Evolutionary conservation across 1,140 invertebrate genomes (phyloP).

Genomic region (Drosophila bifasciata): DNA sequence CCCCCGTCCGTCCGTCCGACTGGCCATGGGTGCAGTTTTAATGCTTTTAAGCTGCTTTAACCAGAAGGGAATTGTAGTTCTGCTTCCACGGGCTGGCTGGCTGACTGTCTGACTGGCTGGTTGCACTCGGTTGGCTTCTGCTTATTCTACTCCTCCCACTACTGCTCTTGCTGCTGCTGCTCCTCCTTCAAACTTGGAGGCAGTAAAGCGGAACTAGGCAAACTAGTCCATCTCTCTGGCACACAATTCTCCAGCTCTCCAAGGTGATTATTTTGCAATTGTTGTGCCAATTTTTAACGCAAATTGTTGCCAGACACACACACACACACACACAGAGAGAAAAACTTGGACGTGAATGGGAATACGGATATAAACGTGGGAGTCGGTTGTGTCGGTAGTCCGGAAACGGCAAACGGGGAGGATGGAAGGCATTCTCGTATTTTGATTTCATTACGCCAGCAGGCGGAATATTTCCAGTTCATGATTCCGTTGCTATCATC

Average conservation of each 20-base stretch:
- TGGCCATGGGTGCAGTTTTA: slow-evolving; percentile 29
- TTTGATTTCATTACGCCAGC: slow-evolving; percentile 68
- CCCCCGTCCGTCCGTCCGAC: neutral
- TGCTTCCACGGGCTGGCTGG: neutral
- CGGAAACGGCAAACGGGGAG: slow-evolving; percentile 4
- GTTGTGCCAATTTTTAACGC: slow-evolving; percentile 63
- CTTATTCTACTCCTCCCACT: no score
- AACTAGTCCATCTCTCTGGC: slow-evolving; percentile 34
- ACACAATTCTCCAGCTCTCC: slow-evolving; percentile 46
- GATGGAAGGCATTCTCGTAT: slow-evolving; percentile 38
- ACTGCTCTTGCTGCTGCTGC: neutral
- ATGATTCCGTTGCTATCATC: slow-evolving; percentile 23
- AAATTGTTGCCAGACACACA: slow-evolving; percentile 42
- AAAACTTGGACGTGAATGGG: neutral
- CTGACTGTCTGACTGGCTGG: neutral
- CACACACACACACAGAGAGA: neutral
- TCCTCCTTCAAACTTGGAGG: neutral
- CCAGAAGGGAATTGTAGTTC: slow-evolving; percentile 47
- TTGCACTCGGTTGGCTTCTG: no score
- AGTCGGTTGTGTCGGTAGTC: neutral
- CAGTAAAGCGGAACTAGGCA: slow-evolving; percentile 32
- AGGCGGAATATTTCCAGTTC: slow-evolving; percentile 40
- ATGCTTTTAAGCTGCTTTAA: slow-evolving; percentile 51
- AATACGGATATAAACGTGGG: no score
- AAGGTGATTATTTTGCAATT: slow-evolving; percentile 76